Evolutionary conservation across 2,888 invertebrate species (phyloP).

Genomic region (Euzetes globulus): DNA sequence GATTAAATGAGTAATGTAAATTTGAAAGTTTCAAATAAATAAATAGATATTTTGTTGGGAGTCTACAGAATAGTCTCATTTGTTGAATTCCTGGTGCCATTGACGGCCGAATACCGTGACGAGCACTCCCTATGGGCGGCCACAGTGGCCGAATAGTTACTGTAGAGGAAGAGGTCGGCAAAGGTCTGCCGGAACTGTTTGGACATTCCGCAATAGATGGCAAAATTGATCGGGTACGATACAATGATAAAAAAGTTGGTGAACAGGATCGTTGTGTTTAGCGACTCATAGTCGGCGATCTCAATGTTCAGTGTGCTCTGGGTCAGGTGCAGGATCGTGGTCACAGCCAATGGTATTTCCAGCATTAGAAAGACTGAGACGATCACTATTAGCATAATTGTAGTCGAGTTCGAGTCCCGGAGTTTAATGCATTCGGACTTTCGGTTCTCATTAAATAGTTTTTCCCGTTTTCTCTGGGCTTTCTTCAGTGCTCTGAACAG

Average conservation of each 20-base stretch:
- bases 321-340: slow-evolving; percentile 72
- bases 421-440: slow-evolving; percentile 54
- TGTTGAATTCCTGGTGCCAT: slow-evolving; percentile 67
- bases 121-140: slow-evolving; percentile 51
- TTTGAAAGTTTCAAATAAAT: too few species aligned
- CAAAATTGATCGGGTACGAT: slow-evolving; percentile 67
- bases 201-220: slow-evolving; percentile 93
- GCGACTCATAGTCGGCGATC: slow-evolving; percentile 62
- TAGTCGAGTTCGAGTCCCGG: slow-evolving; percentile 69
- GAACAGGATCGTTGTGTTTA: slow-evolving; percentile 68
- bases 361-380: slow-evolving; percentile 74
- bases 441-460: slow-evolving; percentile 64
- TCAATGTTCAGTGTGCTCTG: slow-evolving; percentile 43
- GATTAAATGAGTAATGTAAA: too few species aligned
- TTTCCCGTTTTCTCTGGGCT: slow-evolving; percentile 69
- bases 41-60: not conserved
- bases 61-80: slow-evolving; percentile 69
- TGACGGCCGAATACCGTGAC: slow-evolving; percentile 69
- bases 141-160: slow-evolving; percentile 45
- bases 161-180: slow-evolving; percentile 61
- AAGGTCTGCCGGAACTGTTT: slow-evolving; percentile 88
- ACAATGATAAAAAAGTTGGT: slow-evolving; percentile 81
- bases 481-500: slow-evolving; percentile 75
- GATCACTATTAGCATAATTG: slow-evolving; percentile 76
- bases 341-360: slow-evolving; percentile 74